These are phyloP conservation scores for Notothenia coriiceps DNA, from an alignment of 2,113 vertebrate genomes.

Conservation along the genomic window DNA sequence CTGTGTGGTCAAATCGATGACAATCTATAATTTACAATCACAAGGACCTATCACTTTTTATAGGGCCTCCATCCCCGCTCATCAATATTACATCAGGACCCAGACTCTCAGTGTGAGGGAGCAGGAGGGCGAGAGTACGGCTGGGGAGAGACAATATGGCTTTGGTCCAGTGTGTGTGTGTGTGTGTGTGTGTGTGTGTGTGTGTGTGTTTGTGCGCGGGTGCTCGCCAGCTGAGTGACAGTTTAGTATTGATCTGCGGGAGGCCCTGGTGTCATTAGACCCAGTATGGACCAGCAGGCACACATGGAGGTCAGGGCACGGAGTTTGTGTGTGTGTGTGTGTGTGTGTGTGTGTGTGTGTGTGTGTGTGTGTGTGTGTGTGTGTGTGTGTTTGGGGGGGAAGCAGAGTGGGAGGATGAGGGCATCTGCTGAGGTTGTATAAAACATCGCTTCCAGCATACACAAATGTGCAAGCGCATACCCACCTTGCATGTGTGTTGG, in stretches of 20 bases:
- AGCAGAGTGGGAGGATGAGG: conserved; percentile 41
- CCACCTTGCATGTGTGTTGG: conserved; percentile 48
- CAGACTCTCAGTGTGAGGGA: conserved; percentile 65
- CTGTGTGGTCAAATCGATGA: conserved; percentile 88
- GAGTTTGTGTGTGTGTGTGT: conserved; percentile 48
- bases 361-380: conserved; percentile 33
- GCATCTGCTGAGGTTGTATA: conserved; percentile 82
- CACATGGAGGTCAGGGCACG: conserved; percentile 82
- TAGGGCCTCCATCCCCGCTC: conserved; percentile 92
- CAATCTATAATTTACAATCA: conserved; percentile 97
- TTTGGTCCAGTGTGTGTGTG: conserved; percentile 61
- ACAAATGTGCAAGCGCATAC: conserved; percentile 80
- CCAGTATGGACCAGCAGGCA: conserved; percentile 85
- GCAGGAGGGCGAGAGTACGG: conserved; percentile 64
- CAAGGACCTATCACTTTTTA: conserved; percentile 97
- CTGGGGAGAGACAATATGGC: conserved; percentile 69
- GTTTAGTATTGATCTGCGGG: conserved; percentile 81
- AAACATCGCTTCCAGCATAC: conserved; percentile 80
- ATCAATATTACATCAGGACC: conserved; percentile 98
- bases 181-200: conserved; percentile 29
- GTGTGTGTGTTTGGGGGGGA: conserved; percentile 38
- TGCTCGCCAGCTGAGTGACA: conserved; percentile 79
- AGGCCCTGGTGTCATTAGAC: conserved; percentile 83
- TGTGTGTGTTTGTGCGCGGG: conserved; percentile 16
- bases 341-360: conserved; percentile 21